Evolutionary conservation across 2,797 vertebrate genomes (phyloP).

Genomic region (Steatocranus sp.): DNA sequence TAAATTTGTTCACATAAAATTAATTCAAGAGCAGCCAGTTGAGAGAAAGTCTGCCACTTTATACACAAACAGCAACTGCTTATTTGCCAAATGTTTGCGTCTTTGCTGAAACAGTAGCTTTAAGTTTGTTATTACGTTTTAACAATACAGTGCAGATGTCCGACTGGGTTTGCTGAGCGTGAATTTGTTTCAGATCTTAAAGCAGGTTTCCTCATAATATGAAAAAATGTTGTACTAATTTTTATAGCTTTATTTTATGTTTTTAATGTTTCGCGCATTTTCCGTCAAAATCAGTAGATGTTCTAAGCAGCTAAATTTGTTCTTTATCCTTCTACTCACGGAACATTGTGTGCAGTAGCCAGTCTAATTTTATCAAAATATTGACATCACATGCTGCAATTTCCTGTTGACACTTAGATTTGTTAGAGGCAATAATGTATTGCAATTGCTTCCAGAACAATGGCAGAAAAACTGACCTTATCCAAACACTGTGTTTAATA

Average conservation of each 20-base stretch:
- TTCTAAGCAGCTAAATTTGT: neutral
- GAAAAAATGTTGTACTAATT: neutral
- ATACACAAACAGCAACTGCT: neutral
- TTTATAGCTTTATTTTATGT: conserved; percentile 4
- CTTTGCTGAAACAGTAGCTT: conserved; percentile 44
- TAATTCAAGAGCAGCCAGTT: neutral
- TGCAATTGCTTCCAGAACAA: neutral
- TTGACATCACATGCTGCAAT: neutral
- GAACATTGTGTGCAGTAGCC: neutral
- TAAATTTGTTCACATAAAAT: neutral
- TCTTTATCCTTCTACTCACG: neutral
- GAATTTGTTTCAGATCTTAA: neutral
- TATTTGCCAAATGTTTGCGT: conserved; percentile 25
- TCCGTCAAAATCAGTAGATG: neutral
- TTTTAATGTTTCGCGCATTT: neutral
- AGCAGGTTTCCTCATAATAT: neutral
- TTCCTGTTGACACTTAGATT: neutral
- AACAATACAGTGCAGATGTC: conserved; percentile 54
- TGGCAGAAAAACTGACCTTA: neutral
- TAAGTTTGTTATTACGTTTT: conserved; percentile 40
- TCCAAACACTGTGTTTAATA: neutral
- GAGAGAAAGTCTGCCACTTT: neutral
- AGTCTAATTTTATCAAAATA: neutral
- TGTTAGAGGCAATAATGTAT: neutral
- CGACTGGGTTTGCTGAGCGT: neutral